Evolutionary conservation across 2,888 invertebrate genomes (phyloP), one percentile per base, ranked within the genome.

Genomic region (Clivina fossor): DNA sequence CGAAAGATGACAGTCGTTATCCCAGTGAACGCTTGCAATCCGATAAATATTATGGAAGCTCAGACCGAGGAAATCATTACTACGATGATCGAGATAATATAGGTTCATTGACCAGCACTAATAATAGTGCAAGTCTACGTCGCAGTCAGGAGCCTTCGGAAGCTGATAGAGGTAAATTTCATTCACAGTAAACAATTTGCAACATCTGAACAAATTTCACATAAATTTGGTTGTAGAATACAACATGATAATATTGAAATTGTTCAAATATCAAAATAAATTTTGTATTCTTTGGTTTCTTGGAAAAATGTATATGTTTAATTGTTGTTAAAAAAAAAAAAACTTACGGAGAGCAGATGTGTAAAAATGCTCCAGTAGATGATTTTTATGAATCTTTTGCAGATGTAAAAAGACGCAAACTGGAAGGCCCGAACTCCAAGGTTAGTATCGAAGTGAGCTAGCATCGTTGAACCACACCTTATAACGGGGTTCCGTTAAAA

Each of bases 371-470:
- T n/a, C n/a, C n/a, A n/a, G n/a, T n/a, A n/a, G n/a, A n/a, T n/a
- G n/a, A n/a, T 49, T 8, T 26, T 35, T 60, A 60, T 57, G 60
- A 47, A 63, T 62, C 61, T 61, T 63, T 75, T 68, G 16, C 78
- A 85, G 91, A 90, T 76, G 79, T 83, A 68, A 91, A 91, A 79
- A 82, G 91, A 76, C 85, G 90, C 78, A 91, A 90, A 84, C 73
- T 90, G 77, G 91, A 91, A 74, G 80, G 77, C 74, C 78, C 81
- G 69, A 82, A 82, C 74, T 82, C 86, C 80, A 91, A 90, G 88
- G 90, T 90, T 84, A 84, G 86, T 86, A 86, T 84, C 78, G 80
- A 77, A 75, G 77, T 80, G 77, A 71, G 72, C 69, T 74, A 75
- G 70, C 74, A 70, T 64, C 71, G 71, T 67, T 68, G 70, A 54